Conservation (phyloP, 2,113 vertebrate genomes). For the Merops nubicus region DNA sequence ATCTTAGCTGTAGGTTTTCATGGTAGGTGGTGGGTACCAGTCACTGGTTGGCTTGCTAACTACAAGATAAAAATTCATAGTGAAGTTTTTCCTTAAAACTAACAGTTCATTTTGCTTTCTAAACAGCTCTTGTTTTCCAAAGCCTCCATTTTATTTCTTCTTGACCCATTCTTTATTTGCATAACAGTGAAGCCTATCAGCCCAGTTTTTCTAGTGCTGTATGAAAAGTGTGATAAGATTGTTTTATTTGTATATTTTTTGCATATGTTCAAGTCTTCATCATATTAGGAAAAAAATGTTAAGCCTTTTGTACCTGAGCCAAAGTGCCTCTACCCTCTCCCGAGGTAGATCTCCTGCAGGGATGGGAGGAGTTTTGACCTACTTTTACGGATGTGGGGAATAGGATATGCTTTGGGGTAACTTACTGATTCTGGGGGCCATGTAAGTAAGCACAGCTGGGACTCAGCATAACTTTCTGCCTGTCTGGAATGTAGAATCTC, state of each 20-base stretch:
- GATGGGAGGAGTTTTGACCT: neutral
- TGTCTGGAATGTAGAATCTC: neutral
- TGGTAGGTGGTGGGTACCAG: neutral
- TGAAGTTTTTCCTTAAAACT: neutral
- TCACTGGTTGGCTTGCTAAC: neutral
- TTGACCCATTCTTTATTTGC: neutral
- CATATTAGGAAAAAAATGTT: neutral
- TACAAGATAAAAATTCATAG: neutral
- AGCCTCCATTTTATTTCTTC: neutral
- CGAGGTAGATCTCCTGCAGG: neutral
- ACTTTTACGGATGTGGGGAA: neutral
- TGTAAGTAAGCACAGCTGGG: neutral
- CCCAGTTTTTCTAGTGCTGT: neutral
- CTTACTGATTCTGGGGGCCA: neutral
- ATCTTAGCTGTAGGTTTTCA: neutral
- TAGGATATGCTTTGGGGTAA: neutral
- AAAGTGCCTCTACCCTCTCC: neutral
- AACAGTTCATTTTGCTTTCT: neutral
- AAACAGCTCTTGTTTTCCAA: neutral
- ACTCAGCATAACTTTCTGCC: neutral
- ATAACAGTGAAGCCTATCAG: neutral
- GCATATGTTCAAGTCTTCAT: neutral
- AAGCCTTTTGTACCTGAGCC: neutral
- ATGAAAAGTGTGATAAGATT: neutral
- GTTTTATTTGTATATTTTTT: neutral